Evolutionary conservation across 2,888 invertebrate species (phyloP).

Genomic region (Macropis europaea): DNA sequence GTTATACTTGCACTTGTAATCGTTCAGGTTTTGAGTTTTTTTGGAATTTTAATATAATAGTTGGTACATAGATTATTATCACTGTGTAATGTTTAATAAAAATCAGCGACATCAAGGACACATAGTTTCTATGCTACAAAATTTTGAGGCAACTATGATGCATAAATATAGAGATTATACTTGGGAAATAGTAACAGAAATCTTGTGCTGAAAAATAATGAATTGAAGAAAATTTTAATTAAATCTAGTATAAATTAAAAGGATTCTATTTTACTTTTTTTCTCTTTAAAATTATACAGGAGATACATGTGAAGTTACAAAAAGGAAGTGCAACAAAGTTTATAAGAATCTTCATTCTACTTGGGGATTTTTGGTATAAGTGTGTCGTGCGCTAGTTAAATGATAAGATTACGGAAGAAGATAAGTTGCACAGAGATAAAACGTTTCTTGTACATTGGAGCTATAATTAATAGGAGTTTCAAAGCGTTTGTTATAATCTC

Average conservation of each 20-base stretch:
- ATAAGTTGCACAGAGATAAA: conserved; percentile 60
- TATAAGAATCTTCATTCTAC: conserved; percentile 28
- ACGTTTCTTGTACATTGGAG: conserved; percentile 62
- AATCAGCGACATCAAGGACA: too few relatives aligned
- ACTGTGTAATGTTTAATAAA: too few relatives aligned
- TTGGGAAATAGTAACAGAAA: too few relatives aligned
- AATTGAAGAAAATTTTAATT: too few relatives aligned
- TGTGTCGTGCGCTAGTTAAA: conserved; percentile 46
- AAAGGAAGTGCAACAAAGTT: conserved; percentile 23
- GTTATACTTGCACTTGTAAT: too few relatives aligned
- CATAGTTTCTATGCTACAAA: too few relatives aligned
- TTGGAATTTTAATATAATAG: too few relatives aligned
- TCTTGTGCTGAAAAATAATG: too few relatives aligned
- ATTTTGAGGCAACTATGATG: too few relatives aligned
- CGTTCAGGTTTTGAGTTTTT: too few relatives aligned
- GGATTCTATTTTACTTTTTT: neutral
- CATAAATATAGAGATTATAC: too few relatives aligned
- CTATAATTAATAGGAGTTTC: conserved; percentile 56
- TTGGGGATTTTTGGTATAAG: conserved; percentile 43
- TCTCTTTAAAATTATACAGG: neutral
- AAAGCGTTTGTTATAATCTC: conserved; percentile 22
- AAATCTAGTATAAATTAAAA: neutral
- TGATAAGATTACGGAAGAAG: conserved; percentile 65
- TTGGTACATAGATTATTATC: too few relatives aligned
- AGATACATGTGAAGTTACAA: neutral